Evolutionary conservation across 2,888 invertebrate species (phyloP), one percentile per base, ranked within the genome.

Genomic region (Diaperis boleti): DNA sequence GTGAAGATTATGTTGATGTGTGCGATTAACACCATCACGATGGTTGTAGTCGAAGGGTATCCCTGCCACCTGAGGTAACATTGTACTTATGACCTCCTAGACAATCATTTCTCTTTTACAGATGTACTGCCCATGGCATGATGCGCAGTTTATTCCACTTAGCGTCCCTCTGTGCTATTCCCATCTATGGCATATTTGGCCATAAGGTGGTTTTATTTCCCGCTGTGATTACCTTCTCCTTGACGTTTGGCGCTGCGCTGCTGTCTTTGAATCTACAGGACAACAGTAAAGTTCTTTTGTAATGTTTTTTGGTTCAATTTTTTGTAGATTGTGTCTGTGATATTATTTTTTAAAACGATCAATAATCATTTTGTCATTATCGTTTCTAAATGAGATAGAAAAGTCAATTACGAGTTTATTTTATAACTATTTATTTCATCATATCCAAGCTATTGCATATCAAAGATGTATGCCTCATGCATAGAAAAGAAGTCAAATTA

Each of bases 81-180:
- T 33, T 3, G n/a, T 33, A 3, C 3, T n/a, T 33, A 10, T 7
- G 4, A 33, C 33, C 26, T 3, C 6, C 3, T 2, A 5, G 26
- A 26, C 1, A 26, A 2, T 26, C 6, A 10, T 1, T 33, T 11
- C 11, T 13, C 45, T 59, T 41, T 78, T 80, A 54, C 77, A 87
- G 87, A 67, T 87, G 87, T 73, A 85, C 85, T 0, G 85, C 85
- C 0, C 86, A 85, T 74, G 87, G 87, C 0, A 77, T 86, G 13
- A 81, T 86, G 65, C 79, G 86, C 8, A 84, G 85, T 0, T 76
- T 84, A 55, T 81, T 83, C 52, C 85, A 84, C 69, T 74, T 85
- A 76, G 81, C 83, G 4, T 85, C 85, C 1, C 83, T 86, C 1
- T 68, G 81, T 1, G 83, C 84, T 13, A 82, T 85, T 4, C 85